These are phyloP conservation scores for Aurelia sp. DNA, from an alignment of 30 jellyfish, hydroid and myxozoan species.

Conservation along the genomic window DNA sequence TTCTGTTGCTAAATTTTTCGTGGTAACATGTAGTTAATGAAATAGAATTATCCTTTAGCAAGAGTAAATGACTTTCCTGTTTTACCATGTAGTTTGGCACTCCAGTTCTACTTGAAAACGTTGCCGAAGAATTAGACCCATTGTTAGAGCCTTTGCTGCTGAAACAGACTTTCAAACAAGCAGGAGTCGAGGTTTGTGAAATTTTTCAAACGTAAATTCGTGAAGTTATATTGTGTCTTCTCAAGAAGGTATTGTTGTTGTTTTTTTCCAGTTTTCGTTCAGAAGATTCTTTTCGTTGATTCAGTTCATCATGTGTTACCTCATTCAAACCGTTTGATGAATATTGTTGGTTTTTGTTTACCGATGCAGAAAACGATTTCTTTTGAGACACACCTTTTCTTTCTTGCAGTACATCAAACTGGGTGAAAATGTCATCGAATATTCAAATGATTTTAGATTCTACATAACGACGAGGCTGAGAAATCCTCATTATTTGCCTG, in stretches of 20 bases:
- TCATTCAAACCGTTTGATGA: no score
- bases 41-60: no score
- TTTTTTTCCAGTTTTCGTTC: no score
- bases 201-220: background rate
- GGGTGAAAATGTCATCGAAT: constrained; percentile 92
- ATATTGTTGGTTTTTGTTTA: no score
- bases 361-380: no score
- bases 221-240: no score
- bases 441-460: constrained; percentile 87
- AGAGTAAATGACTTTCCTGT: background rate
- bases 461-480: constrained; percentile 92
- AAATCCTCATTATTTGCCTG: constrained; percentile 97
- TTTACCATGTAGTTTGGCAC: constrained; percentile 81
- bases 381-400: background rate
- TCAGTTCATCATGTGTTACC: no score
- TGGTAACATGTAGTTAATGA: no score
- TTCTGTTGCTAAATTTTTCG: background rate
- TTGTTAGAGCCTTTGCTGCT: constrained; percentile 91
- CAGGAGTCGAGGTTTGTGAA: constrained; percentile 89
- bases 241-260: no score
- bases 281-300: no score
- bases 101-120: constrained; percentile 93
- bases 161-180: constrained; percentile 91
- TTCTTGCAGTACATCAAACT: constrained; percentile 79
- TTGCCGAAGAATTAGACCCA: constrained; percentile 97